Percentiles rank a stretch among this genome's conserved stretches.
phyloP scores from a whole-genome alignment of 2,113 vertebrate species.

The Ginglymostoma cirratum region DNA sequence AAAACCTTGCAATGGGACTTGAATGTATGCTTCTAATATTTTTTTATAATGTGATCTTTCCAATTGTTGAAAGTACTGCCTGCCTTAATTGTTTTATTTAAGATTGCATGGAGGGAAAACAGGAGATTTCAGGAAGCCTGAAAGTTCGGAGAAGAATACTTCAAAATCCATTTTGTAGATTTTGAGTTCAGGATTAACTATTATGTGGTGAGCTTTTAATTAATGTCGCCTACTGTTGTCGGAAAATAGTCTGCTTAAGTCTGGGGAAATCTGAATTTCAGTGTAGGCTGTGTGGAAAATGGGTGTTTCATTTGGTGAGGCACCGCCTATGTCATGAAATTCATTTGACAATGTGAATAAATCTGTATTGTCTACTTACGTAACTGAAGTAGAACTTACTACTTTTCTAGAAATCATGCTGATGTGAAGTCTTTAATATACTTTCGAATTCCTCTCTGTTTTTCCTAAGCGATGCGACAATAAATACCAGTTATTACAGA shows the following conservation, averaged over 20 bases:
- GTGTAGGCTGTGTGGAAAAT: not conserved
- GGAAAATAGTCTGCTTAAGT: not conserved
- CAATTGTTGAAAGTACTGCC: not conserved
- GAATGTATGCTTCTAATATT: not conserved
- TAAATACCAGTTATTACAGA: not conserved
- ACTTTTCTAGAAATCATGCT: not conserved
- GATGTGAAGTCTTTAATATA: not conserved
- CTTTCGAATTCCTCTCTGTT: not conserved
- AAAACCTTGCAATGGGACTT: not conserved
- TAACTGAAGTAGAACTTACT: not conserved
- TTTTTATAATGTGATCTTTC: not conserved
- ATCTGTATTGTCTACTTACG: not conserved
- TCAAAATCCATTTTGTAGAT: not conserved
- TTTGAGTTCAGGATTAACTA: not conserved
- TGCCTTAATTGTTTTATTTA: not conserved
- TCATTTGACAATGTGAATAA: not conserved
- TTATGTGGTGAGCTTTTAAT: not conserved
- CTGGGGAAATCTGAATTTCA: not conserved
- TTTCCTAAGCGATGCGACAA: no score
- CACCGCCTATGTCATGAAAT: not conserved
- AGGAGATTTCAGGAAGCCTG: not conserved
- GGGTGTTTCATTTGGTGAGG: not conserved
- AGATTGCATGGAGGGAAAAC: not conserved
- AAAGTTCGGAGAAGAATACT: not conserved
- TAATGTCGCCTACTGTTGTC: not conserved